phyloP scores from a whole-genome alignment of 2,888 invertebrate genomes.

The Lasioglossum pauxillum region DNA sequence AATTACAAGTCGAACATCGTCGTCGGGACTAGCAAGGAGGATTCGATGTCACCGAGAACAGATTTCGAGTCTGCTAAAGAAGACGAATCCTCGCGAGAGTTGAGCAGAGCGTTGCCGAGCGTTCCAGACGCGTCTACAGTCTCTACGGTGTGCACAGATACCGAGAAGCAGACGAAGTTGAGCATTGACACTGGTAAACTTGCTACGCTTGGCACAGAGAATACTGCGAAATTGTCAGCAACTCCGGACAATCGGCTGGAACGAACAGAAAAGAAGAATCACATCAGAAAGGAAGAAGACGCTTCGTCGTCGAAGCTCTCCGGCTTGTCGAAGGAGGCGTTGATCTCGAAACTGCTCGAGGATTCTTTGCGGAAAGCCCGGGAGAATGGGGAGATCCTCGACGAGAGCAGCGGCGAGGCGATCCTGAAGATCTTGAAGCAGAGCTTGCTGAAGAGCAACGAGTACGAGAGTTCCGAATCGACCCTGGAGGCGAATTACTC shows the following conservation, averaged over 20 bases:
- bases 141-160: neutral
- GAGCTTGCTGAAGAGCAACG: constrained; percentile 79
- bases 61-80: neutral
- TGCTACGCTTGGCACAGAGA: neutral
- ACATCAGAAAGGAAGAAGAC: constrained; percentile 45
- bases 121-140: neutral
- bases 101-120: neutral
- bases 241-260: constrained; percentile 16
- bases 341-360: constrained; percentile 81
- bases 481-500: constrained; percentile 76
- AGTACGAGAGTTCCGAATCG: constrained; percentile 78
- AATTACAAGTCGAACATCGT: constrained; percentile 82
- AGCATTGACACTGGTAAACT: constrained; percentile 32
- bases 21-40: constrained; percentile 68
- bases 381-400: constrained; percentile 80
- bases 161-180: constrained; percentile 42
- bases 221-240: constrained; percentile 14
- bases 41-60: constrained; percentile 2
- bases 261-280: constrained; percentile 40
- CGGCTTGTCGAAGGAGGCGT: constrained; percentile 75
- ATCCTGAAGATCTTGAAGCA: constrained; percentile 82
- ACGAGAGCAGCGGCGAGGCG: constrained; percentile 81
- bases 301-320: constrained; percentile 40
- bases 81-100: constrained; percentile 3
- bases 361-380: constrained; percentile 81